phyloP scores from a whole-genome alignment of 2,113 vertebrate genomes.

The Neodon shergylaensis region DNA sequence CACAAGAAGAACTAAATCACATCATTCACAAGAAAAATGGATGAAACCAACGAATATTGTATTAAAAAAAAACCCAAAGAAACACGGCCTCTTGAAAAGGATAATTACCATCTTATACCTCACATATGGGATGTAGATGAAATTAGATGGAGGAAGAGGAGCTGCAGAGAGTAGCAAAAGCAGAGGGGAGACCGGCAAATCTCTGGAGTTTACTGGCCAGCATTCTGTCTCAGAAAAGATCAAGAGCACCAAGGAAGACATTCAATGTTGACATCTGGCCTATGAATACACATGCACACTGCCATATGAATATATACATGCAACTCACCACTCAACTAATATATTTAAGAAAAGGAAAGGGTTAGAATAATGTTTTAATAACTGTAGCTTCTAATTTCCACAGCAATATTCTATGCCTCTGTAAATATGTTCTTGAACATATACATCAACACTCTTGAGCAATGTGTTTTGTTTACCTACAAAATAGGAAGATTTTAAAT shows the following conservation, averaged over 20 bases:
- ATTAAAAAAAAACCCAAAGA: background rate
- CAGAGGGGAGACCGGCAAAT: background rate
- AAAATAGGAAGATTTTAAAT: conserved; percentile 12
- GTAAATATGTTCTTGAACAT: background rate
- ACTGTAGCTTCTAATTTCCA: background rate
- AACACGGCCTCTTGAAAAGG: background rate
- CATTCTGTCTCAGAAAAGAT: background rate
- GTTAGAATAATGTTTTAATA: background rate
- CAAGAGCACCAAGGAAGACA: background rate
- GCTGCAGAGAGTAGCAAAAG: background rate
- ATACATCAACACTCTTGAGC: background rate
- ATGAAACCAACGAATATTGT: background rate
- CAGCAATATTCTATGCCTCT: background rate
- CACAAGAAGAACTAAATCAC: background rate
- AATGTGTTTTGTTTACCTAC: conserved; percentile 46
- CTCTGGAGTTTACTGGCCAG: background rate
- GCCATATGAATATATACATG: background rate
- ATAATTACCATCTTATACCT: background rate
- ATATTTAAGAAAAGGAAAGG: background rate
- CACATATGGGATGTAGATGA: background rate
- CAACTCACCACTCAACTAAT: background rate
- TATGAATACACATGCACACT: background rate
- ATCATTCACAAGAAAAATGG: background rate
- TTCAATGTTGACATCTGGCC: background rate
- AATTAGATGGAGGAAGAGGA: background rate